These are phyloP conservation scores for Macrotis lagotis DNA, from an alignment of 2,113 vertebrate genomes.

Conservation along the genomic window DNA sequence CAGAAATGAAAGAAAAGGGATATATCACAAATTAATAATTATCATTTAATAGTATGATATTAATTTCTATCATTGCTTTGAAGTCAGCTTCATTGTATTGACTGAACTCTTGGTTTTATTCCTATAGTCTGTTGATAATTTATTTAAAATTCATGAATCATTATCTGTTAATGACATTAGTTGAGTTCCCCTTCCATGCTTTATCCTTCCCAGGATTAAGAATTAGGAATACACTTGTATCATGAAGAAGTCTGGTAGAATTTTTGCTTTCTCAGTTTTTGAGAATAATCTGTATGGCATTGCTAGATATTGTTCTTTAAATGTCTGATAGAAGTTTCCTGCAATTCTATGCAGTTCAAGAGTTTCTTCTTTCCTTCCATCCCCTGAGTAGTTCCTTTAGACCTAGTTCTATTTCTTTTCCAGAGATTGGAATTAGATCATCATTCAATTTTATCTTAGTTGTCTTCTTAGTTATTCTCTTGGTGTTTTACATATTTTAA, in stretches of 20 bases:
- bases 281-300: not conserved
- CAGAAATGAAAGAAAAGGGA: not conserved
- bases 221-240: not conserved
- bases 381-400: too few species aligned
- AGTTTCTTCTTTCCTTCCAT: too few species aligned
- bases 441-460: too few species aligned
- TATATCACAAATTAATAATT: not conserved
- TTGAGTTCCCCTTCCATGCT: not conserved
- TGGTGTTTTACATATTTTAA: too few species aligned
- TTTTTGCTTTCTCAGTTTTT: not conserved
- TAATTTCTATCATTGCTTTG: not conserved
- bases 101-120: not conserved
- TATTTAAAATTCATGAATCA: not conserved
- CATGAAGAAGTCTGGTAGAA: not conserved
- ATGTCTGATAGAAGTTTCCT: too few species aligned
- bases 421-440: too few species aligned
- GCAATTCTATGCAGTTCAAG: too few species aligned
- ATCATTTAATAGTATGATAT: not conserved
- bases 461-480: too few species aligned
- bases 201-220: not conserved
- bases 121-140: not conserved
- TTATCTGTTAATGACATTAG: not conserved
- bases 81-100: not conserved
- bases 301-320: too few species aligned
- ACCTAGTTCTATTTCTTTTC: too few species aligned